These are phyloP conservation scores for Psittacula echo DNA, from an alignment of 2,797 vertebrate species.

Conservation along the genomic window DNA sequence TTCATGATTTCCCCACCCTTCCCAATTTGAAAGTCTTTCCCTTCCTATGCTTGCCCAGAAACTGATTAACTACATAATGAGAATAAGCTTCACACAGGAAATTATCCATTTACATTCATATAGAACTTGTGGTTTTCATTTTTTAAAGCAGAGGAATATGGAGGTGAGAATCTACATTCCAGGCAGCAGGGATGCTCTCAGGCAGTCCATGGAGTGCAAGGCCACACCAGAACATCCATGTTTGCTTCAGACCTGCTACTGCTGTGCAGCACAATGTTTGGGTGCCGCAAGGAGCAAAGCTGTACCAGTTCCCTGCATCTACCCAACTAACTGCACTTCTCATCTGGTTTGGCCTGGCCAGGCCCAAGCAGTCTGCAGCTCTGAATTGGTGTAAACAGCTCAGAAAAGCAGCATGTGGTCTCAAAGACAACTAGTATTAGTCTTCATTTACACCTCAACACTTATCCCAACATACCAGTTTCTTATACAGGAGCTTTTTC, in stretches of 20 bases:
- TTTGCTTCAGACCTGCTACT: background rate
- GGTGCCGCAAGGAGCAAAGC: background rate
- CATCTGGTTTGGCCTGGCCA: background rate
- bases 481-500: background rate
- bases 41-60: background rate
- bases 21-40: background rate
- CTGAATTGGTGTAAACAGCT: background rate
- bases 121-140: background rate
- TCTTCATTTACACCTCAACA: background rate
- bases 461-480: background rate
- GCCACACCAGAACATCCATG: background rate
- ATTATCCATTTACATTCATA: background rate
- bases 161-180: background rate
- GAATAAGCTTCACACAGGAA: background rate
- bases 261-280: accelerated
- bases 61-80: background rate
- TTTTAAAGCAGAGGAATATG: background rate
- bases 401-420: accelerated
- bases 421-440: background rate
- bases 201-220: background rate
- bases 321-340: background rate
- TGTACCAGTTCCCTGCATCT: background rate
- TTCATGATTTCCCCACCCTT: background rate
- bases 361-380: background rate
- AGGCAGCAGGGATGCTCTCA: background rate